Percentiles rank a stretch among this genome's conserved stretches.
Evolutionary conservation across 2,888 invertebrate species (phyloP).

Genomic region (Peribatodes rhomboidaria): DNA sequence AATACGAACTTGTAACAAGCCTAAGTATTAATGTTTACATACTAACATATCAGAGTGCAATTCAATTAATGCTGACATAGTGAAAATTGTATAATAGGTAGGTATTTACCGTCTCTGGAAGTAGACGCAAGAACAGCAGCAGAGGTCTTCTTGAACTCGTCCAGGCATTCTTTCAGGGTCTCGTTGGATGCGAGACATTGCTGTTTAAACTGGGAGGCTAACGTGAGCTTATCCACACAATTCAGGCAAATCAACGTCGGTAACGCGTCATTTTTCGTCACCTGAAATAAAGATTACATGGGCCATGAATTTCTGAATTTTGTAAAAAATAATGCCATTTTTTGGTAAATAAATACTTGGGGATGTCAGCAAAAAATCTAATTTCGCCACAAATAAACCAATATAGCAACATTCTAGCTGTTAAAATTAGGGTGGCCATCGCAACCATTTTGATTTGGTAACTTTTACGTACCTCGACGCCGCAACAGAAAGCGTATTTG

Average conservation of each 20-base stretch:
- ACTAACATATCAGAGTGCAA: too few relatives aligned
- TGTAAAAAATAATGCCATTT: slow-evolving; percentile 47
- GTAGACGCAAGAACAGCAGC: slow-evolving; percentile 66
- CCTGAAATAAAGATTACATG: slow-evolving; percentile 62
- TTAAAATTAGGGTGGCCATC: slow-evolving; percentile 85
- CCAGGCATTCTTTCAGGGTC: slow-evolving; percentile 81
- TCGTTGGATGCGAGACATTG: slow-evolving; percentile 82
- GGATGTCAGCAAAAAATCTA: slow-evolving; percentile 82
- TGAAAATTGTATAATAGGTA: background rate
- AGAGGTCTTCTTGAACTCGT: slow-evolving; percentile 78
- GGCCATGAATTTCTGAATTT: slow-evolving; percentile 14
- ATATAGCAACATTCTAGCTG: slow-evolving; percentile 84
- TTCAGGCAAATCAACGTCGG: slow-evolving; percentile 82
- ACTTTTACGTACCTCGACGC: slow-evolving; percentile 83
- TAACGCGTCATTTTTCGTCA: slow-evolving; percentile 77
- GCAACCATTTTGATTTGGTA: slow-evolving; percentile 84
- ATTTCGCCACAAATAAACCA: slow-evolving; percentile 71
- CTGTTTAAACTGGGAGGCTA: slow-evolving; percentile 82
- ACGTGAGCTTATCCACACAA: slow-evolving; percentile 81
- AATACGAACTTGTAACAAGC: too few relatives aligned
- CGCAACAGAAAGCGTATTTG: slow-evolving; percentile 82
- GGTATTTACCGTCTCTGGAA: slow-evolving; percentile 62
- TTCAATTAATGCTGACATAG: too few relatives aligned
- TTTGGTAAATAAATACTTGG: slow-evolving; percentile 55
- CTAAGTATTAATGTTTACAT: too few relatives aligned